Evolutionary conservation across 2,888 invertebrate genomes (phyloP).

Genomic region (Macaria notata): DNA sequence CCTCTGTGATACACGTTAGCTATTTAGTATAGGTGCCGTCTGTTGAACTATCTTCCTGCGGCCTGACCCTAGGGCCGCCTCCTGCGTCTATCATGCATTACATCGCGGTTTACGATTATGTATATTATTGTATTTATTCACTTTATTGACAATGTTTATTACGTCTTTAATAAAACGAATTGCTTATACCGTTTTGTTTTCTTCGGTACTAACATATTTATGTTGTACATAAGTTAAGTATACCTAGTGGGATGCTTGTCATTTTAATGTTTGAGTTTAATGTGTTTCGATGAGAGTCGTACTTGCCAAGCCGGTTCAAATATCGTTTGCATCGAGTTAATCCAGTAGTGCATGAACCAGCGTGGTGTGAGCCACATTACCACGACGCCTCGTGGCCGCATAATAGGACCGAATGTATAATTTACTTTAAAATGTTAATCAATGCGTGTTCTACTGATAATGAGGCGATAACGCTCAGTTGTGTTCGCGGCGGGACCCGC

Average conservation of each 20-base stretch:
- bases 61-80: conserved; percentile 60
- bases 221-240: too few species aligned
- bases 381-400: conserved; percentile 41
- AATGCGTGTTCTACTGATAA: conserved; percentile 58
- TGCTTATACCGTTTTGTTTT: conserved; percentile 66
- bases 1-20: conserved; percentile 75
- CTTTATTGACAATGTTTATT: conserved; percentile 81
- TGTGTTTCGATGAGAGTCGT: too few species aligned
- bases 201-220: conserved; percentile 27
- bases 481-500: conserved; percentile 41
- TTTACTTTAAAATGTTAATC: conserved; percentile 63
- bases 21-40: conserved; percentile 61
- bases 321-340: too few species aligned
- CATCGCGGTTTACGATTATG: conserved; percentile 63
- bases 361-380: background rate
- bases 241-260: too few species aligned
- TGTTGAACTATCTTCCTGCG: conserved; percentile 52
- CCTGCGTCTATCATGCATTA: conserved; percentile 60
- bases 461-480: conserved; percentile 62
- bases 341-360: background rate
- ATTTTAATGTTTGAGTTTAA: too few species aligned
- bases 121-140: conserved; percentile 76
- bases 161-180: conserved; percentile 80
- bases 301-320: too few species aligned
- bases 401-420: conserved; percentile 48